Evolutionary conservation across 2,888 invertebrate species (phyloP).

Genomic region (Stenoptilia bipunctidactyla): DNA sequence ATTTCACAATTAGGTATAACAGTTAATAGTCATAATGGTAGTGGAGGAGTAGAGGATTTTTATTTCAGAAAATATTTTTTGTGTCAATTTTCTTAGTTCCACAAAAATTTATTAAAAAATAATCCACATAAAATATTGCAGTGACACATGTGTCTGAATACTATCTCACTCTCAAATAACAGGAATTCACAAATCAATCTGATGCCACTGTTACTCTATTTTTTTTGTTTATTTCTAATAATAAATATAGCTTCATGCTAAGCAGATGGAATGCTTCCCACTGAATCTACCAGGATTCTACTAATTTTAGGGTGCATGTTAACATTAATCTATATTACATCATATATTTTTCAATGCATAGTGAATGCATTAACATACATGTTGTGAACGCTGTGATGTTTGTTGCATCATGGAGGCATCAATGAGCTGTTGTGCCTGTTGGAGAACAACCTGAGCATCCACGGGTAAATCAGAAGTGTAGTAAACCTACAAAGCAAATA

Average conservation of each 20-base stretch:
- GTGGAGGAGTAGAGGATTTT: no score
- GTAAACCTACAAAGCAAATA: slow-evolving; percentile 69
- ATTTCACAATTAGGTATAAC: no score
- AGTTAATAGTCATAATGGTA: no score
- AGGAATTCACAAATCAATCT: no score
- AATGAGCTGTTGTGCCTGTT: slow-evolving; percentile 69
- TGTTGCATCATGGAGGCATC: slow-evolving; percentile 68
- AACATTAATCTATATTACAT: slow-evolving; percentile 21
- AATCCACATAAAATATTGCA: no score
- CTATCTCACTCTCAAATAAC: no score
- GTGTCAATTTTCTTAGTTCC: no score
- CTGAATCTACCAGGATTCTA: slow-evolving; percentile 22
- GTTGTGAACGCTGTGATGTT: slow-evolving; percentile 63
- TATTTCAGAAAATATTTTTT: no score
- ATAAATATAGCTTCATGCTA: slow-evolving; percentile 35
- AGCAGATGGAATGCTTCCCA: slow-evolving; percentile 26
- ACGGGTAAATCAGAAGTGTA: slow-evolving; percentile 68
- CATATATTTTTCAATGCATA: slow-evolving; percentile 7
- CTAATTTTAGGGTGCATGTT: slow-evolving; percentile 11
- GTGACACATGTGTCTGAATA: no score
- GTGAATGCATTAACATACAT: slow-evolving; percentile 48
- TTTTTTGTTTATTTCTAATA: neutral
- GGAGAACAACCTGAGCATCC: slow-evolving; percentile 69
- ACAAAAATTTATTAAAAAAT: no score
- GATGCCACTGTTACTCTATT: no score